Conservation (phyloP, 2,113 vertebrate genomes). For the Takifugu bimaculatus region DNA sequence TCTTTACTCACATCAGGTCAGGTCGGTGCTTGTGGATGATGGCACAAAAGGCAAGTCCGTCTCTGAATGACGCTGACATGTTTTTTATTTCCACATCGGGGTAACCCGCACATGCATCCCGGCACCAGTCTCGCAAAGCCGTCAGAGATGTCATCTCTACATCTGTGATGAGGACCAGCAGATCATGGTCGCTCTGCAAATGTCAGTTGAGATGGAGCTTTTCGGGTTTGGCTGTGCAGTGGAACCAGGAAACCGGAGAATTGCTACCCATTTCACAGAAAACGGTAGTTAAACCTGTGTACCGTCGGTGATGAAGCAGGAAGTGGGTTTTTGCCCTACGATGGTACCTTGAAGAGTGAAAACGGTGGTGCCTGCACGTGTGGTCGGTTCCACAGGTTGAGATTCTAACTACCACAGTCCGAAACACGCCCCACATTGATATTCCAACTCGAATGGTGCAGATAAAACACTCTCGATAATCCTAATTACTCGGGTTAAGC, state of each 20-base stretch:
- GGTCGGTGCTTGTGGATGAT: slow-evolving; percentile 87
- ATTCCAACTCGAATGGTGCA: too few species aligned
- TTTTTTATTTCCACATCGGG: slow-evolving; percentile 78
- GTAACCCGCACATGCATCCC: slow-evolving; percentile 77
- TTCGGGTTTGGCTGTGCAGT: neutral
- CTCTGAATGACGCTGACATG: slow-evolving; percentile 84
- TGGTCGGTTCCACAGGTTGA: too few species aligned
- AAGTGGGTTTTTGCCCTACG: neutral
- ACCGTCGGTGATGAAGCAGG: neutral
- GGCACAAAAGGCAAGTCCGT: slow-evolving; percentile 87
- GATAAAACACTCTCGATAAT: too few species aligned
- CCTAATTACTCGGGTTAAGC: too few species aligned
- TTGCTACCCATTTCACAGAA: neutral
- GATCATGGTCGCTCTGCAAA: slow-evolving; percentile 8
- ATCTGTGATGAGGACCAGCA: neutral
- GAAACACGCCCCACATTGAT: too few species aligned
- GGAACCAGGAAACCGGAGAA: slow-evolving; percentile 45
- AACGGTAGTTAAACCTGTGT: neutral
- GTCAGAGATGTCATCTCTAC: slow-evolving; percentile 73
- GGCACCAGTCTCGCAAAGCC: slow-evolving; percentile 81
- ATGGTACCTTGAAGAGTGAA: neutral
- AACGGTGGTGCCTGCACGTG: neutral
- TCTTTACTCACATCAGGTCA: slow-evolving; percentile 82
- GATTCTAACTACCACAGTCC: too few species aligned
- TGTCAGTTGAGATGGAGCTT: neutral